A percentile compares a stretch with the other conserved stretches of the same genome.
Conservation (phyloP, 2,888 invertebrate species). For the Notodonta dromedarius region DNA sequence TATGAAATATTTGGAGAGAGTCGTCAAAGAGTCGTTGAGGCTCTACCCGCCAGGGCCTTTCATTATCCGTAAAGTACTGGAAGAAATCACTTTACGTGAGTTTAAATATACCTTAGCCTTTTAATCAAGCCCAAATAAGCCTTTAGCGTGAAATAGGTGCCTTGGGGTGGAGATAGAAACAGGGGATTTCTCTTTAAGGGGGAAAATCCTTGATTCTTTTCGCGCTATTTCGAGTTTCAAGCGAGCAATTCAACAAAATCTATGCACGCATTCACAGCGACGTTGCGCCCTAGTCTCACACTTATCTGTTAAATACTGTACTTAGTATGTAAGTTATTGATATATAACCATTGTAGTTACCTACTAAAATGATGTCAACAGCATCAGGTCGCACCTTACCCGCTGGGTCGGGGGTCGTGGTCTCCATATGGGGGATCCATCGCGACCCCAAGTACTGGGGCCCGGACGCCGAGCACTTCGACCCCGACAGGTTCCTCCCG, state of each 20-base stretch:
- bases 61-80: constrained; percentile 62
- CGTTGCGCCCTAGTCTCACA: no score
- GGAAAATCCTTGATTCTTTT: no score
- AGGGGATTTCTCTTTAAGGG: no score
- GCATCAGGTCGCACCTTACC: constrained; percentile 67
- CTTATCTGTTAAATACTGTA: no score
- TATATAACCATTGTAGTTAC: background rate
- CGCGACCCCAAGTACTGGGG: constrained; percentile 83
- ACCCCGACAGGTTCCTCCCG: constrained; percentile 85
- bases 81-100: constrained; percentile 64
- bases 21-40: constrained; percentile 65
- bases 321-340: no score
- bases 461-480: constrained; percentile 83
- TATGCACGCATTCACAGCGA: no score
- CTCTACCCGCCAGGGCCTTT: constrained; percentile 70
- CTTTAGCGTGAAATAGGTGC: no score
- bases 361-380: constrained; percentile 23
- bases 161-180: no score
- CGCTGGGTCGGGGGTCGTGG: constrained; percentile 69
- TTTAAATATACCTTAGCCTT: background rate
- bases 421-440: constrained; percentile 75
- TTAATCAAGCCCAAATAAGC: no score
- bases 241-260: no score
- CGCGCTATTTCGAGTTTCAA: no score
- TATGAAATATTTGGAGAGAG: constrained; percentile 63